Evolutionary conservation across 2,797 vertebrate genomes (phyloP).

Genomic region (Carapus acus): DNA sequence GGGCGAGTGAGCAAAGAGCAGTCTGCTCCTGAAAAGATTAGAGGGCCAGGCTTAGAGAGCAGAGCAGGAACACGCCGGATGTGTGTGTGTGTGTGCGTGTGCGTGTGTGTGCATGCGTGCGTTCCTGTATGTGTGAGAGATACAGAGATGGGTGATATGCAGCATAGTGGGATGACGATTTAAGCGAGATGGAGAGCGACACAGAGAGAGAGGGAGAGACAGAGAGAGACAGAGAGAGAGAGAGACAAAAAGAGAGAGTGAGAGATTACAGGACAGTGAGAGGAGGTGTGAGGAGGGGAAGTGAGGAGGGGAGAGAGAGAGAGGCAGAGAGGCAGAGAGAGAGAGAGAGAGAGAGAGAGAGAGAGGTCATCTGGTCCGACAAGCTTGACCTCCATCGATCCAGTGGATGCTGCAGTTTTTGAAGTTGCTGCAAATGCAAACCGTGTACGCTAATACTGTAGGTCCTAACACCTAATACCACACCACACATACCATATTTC

Average conservation of each 20-base stretch:
- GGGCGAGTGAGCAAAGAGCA: constrained; percentile 55
- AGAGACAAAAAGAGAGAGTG: neutral
- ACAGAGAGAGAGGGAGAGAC: neutral
- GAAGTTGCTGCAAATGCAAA: no score
- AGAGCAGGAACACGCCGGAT: neutral
- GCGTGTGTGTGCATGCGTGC: no score
- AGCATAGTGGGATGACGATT: neutral
- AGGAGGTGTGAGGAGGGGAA: neutral
- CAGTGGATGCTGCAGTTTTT: constrained; percentile 12
- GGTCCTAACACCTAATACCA: no score
- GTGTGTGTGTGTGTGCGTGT: no score
- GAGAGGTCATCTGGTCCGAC: constrained; percentile 12
- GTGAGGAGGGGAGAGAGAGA: neutral
- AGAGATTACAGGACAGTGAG: no score
- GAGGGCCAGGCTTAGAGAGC: constrained; percentile 33
- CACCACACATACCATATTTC: no score
- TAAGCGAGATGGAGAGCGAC: no score
- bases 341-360: constrained; percentile 1
- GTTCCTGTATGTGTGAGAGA: no score
- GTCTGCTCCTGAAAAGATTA: constrained; percentile 47
- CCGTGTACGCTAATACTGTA: no score
- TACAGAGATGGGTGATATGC: no score
- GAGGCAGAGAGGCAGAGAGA: no score
- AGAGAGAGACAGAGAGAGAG: neutral
- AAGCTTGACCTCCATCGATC: constrained; percentile 27